Evolutionary conservation across 2,113 vertebrate genomes (phyloP).

Genomic region (Irena cyanogastra): DNA sequence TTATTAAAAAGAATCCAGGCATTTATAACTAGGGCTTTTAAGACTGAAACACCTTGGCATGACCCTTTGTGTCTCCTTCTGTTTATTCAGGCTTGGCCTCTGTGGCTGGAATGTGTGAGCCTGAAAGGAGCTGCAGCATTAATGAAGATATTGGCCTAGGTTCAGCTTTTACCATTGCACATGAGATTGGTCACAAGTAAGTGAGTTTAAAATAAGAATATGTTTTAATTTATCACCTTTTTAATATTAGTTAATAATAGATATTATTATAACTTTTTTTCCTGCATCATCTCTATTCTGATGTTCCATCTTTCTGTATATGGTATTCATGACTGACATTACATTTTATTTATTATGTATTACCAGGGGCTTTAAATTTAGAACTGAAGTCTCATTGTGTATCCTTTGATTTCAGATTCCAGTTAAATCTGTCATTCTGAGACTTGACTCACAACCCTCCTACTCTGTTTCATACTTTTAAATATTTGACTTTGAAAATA

Average conservation of each 20-base stretch:
- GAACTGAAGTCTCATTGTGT: not conserved
- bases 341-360: not conserved
- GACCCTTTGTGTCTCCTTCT: constrained; percentile 83
- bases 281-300: constrained; percentile 30
- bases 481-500: not conserved
- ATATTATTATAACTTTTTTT: not conserved
- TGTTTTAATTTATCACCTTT: constrained; percentile 53
- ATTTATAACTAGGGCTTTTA: constrained; percentile 78
- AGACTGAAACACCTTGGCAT: constrained; percentile 84
- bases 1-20: constrained; percentile 81
- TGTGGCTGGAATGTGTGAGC: constrained; percentile 99
- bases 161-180: constrained; percentile 98
- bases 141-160: constrained; percentile 99
- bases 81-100: constrained; percentile 94
- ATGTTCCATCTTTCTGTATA: constrained; percentile 3
- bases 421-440: constrained; percentile 9
- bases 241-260: constrained; percentile 45
- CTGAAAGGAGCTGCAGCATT: constrained; percentile 98
- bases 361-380: not conserved
- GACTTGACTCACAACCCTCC: not conserved
- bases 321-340: not conserved
- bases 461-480: not conserved
- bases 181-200: constrained; percentile 99
- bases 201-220: constrained; percentile 77
- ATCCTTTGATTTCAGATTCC: constrained; percentile 2